Conservation (phyloP, 2,797 vertebrate genomes). For the Myotis findleyi region DNA sequence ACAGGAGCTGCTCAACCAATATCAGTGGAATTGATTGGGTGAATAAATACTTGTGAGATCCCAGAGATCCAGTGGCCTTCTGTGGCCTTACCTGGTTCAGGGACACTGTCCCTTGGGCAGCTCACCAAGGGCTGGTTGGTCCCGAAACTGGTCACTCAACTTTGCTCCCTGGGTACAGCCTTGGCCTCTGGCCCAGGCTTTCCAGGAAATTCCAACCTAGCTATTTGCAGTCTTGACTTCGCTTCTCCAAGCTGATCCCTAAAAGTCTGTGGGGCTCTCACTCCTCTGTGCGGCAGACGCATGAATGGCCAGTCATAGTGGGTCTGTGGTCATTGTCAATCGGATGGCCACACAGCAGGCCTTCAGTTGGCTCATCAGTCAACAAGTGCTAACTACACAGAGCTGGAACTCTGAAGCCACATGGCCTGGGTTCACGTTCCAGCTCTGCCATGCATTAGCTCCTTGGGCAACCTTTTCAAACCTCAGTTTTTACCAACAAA, state of each 20-base stretch:
- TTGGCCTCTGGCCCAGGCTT: conserved; percentile 64
- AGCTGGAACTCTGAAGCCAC: background rate
- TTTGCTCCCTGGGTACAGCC: conserved; percentile 50
- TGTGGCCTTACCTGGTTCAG: background rate
- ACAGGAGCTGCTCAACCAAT: background rate
- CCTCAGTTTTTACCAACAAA: background rate
- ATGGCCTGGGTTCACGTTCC: background rate
- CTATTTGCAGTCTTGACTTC: conserved; percentile 51
- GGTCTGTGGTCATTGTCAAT: background rate
- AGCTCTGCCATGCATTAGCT: background rate
- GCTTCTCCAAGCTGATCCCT: background rate
- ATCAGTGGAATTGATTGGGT: background rate
- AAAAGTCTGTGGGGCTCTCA: background rate
- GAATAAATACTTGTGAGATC: background rate
- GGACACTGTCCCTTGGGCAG: background rate
- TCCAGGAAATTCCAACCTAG: conserved; percentile 50
- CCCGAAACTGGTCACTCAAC: conserved; percentile 11
- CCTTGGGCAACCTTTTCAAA: background rate
- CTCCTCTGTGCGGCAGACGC: background rate
- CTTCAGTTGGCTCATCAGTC: background rate
- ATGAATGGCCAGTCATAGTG: background rate
- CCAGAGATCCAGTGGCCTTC: background rate
- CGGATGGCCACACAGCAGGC: background rate
- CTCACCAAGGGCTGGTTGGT: background rate
- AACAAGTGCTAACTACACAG: background rate